These are phyloP conservation scores for Phengaris alcon DNA, from an alignment of 2,888 invertebrate species.

Conservation along the genomic window DNA sequence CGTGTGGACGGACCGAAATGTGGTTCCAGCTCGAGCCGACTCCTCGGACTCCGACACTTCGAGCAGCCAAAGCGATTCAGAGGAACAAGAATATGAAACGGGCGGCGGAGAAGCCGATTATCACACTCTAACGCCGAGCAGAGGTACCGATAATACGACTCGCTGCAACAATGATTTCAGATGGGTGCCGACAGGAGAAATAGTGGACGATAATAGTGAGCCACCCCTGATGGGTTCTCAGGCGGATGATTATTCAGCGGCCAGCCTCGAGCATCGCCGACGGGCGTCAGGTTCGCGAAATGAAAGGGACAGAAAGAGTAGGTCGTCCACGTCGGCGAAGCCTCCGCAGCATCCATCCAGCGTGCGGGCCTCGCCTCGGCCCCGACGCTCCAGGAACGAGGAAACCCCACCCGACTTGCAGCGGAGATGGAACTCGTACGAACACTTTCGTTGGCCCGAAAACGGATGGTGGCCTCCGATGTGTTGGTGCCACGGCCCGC, in stretches of 20 bases:
- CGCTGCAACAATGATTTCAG: conserved; percentile 84
- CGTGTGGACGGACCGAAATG: conserved; percentile 68
- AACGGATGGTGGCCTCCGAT: conserved; percentile 71
- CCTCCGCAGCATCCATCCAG: conserved; percentile 71
- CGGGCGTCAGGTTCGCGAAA: conserved; percentile 72
- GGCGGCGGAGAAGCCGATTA: conserved; percentile 81
- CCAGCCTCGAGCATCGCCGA: conserved; percentile 79
- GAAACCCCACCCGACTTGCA: conserved; percentile 69
- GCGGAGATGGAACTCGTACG: conserved; percentile 76
- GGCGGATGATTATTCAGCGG: conserved; percentile 57
- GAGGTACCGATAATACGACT: conserved; percentile 78
- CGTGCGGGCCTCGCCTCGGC: conserved; percentile 64
- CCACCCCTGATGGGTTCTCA: conserved; percentile 53
- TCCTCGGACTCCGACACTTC: conserved; percentile 68
- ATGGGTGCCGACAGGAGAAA: conserved; percentile 78
- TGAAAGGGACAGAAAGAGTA: conserved; percentile 82
- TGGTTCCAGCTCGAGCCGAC: conserved; percentile 57
- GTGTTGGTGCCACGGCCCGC: conserved; percentile 74
- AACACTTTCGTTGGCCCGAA: conserved; percentile 81
- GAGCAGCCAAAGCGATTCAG: conserved; percentile 63
- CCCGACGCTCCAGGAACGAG: conserved; percentile 61
- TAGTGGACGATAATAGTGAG: conserved; percentile 57
- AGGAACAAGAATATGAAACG: conserved; percentile 73
- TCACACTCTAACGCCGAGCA: conserved; percentile 66
- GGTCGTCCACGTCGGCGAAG: conserved; percentile 79